Conservation (phyloP, 2,888 invertebrate species). For the Panzeria rudis region DNA sequence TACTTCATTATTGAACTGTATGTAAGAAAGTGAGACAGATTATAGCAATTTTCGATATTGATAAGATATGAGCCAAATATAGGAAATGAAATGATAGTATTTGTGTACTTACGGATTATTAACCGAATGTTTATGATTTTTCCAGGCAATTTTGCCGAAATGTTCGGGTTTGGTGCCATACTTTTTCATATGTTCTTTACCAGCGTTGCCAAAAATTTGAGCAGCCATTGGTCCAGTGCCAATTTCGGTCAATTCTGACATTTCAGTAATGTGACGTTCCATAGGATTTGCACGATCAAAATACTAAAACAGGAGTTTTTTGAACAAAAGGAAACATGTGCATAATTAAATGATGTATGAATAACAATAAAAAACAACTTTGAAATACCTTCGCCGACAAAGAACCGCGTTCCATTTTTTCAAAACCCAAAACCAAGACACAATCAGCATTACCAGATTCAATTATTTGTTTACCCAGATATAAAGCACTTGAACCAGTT, state of each 20-base stretch:
- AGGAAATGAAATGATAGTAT: constrained; percentile 10
- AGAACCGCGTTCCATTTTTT: constrained; percentile 98
- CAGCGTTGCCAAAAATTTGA: constrained; percentile 98
- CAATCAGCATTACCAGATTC: constrained; percentile 94
- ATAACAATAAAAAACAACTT: not conserved
- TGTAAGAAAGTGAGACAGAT: not conserved
- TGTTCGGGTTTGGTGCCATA: constrained; percentile 97
- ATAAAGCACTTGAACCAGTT: constrained; percentile 96
- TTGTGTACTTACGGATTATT: constrained; percentile 92
- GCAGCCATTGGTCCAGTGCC: constrained; percentile 94
- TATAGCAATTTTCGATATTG: not conserved
- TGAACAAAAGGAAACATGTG: constrained; percentile 5
- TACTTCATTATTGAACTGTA: not conserved
- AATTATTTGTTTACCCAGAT: constrained; percentile 95
- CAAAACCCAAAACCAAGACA: constrained; percentile 97
- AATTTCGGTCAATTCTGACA: constrained; percentile 93
- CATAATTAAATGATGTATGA: not conserved
- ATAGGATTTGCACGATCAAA: constrained; percentile 94
- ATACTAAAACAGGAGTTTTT: constrained; percentile 84
- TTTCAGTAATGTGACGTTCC: constrained; percentile 93
- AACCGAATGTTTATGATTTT: constrained; percentile 98
- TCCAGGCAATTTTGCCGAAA: constrained; percentile 98
- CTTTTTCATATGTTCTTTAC: constrained; percentile 91
- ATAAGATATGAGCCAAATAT: not conserved
- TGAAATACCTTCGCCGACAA: constrained; percentile 87